Evolutionary conservation across 2,888 invertebrate genomes (phyloP).

Genomic region (Eilema caniola): DNA sequence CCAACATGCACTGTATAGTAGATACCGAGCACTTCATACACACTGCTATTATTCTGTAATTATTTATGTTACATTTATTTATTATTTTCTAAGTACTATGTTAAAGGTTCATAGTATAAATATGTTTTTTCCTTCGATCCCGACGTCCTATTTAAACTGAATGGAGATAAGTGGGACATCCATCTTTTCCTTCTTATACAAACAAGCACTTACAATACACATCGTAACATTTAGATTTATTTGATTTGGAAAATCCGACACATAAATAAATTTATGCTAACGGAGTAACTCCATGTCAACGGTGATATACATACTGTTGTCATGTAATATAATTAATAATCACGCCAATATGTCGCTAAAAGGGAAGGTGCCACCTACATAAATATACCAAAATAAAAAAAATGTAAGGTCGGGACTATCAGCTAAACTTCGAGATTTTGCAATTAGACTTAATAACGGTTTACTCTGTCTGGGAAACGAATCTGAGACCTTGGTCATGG

Average conservation of each 20-base stretch:
- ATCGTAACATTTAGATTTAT: slow-evolving; percentile 27
- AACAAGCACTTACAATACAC: slow-evolving; percentile 17
- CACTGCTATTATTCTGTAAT: not conserved
- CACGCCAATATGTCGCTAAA: not conserved
- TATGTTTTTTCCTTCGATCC: not conserved
- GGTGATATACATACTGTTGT: not conserved
- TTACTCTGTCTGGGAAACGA: not conserved
- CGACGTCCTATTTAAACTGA: not conserved
- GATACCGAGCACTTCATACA: slow-evolving; percentile 22
- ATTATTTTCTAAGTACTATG: not conserved
- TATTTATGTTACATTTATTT: not conserved
- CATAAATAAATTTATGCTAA: slow-evolving; percentile 5
- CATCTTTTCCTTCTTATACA: slow-evolving; percentile 31
- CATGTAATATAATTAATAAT: not conserved
- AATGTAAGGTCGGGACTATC: not conserved
- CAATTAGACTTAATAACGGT: not conserved
- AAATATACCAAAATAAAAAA: not conserved
- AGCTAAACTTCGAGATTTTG: not conserved
- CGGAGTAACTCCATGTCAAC: not conserved
- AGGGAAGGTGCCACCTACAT: no score
- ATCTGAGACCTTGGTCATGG: not conserved
- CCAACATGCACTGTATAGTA: slow-evolving; percentile 50
- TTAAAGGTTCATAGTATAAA: not conserved
- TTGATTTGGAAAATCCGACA: slow-evolving; percentile 36
- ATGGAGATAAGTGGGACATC: slow-evolving; percentile 3